Percentiles rank a stretch among this genome's conserved stretches.
Conservation (phyloP, 2,888 invertebrate genomes). For the Amphipoea oculea region DNA sequence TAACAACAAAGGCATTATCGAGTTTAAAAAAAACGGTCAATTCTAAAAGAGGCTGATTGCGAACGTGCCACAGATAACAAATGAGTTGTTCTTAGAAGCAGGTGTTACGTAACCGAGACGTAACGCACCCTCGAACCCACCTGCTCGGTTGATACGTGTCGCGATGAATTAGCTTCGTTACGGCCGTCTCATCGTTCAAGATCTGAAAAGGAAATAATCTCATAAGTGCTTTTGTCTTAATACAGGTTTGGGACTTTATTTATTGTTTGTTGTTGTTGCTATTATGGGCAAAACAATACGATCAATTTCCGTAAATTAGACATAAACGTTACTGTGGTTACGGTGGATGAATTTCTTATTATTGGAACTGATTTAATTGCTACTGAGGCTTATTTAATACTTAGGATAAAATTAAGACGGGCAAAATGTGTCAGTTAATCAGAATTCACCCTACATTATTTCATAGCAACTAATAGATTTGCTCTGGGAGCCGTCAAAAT, state of each 20-base stretch:
- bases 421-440: neutral
- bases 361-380: slow-evolving; percentile 4
- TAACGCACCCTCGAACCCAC: slow-evolving; percentile 70
- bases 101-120: slow-evolving; percentile 55
- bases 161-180: slow-evolving; percentile 70
- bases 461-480: slow-evolving; percentile 6
- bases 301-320: slow-evolving; percentile 29
- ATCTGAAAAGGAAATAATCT: slow-evolving; percentile 73
- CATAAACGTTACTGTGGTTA: slow-evolving; percentile 15
- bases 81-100: slow-evolving; percentile 60
- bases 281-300: slow-evolving; percentile 16
- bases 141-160: slow-evolving; percentile 76
- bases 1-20: slow-evolving; percentile 23
- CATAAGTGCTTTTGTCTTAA: slow-evolving; percentile 56
- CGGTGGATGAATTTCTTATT: slow-evolving; percentile 4
- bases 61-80: slow-evolving; percentile 70
- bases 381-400: neutral
- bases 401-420: neutral
- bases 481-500: slow-evolving; percentile 3
- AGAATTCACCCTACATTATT: slow-evolving; percentile 5
- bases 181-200: slow-evolving; percentile 75
- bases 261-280: slow-evolving; percentile 54
- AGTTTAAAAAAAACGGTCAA: slow-evolving; percentile 35
- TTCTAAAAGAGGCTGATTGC: slow-evolving; percentile 42
- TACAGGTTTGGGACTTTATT: slow-evolving; percentile 30